Conservation (phyloP, 1,140 invertebrate species). For the Zelostemma sp. region DNA sequence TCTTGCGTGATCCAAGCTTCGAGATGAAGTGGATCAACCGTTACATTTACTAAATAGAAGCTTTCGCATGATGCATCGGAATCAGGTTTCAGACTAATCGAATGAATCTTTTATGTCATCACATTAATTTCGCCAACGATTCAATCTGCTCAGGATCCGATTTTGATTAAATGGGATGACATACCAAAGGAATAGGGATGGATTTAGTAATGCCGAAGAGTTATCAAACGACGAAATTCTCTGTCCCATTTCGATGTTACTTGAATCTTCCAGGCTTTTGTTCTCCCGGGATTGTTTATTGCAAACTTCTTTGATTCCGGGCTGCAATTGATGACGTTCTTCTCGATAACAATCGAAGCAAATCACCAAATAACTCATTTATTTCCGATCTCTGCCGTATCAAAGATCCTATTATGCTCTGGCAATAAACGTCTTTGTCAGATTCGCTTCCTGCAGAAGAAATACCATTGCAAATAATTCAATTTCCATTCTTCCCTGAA, state of each 20-base stretch:
- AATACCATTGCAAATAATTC: background rate
- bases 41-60: background rate
- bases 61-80: background rate
- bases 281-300: too few species aligned
- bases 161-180: background rate
- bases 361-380: too few species aligned
- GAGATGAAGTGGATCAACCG: background rate
- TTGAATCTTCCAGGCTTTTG: too few species aligned
- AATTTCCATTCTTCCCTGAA: background rate
- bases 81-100: background rate
- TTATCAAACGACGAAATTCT: background rate
- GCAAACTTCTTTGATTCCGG: too few species aligned
- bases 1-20: background rate
- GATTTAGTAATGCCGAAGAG: background rate
- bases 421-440: background rate
- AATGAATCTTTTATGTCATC: background rate
- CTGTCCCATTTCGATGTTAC: background rate
- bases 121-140: background rate
- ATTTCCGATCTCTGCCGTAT: too few species aligned
- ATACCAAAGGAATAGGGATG: background rate
- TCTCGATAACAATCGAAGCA: background rate
- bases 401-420: background rate
- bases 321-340: too few species aligned
- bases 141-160: background rate
- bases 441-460: too few species aligned